phyloP scores from a whole-genome alignment of 2,113 vertebrate genomes.

The Mirza zaza region DNA sequence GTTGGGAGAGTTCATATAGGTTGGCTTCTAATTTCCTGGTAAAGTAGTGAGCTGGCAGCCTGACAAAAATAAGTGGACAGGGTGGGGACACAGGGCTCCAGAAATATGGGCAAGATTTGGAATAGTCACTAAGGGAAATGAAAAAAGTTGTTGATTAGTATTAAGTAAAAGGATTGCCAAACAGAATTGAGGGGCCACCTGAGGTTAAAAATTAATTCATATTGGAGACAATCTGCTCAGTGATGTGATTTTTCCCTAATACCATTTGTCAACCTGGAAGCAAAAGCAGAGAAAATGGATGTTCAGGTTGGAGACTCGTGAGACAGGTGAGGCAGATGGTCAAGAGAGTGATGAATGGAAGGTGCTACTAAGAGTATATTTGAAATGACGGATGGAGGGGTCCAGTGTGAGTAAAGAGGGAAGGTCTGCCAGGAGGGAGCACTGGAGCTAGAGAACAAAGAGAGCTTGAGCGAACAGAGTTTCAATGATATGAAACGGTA shows the following conservation, averaged over 20 bases:
- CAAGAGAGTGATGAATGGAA: conserved; percentile 19
- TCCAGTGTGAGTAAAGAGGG: neutral
- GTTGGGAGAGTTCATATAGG: neutral
- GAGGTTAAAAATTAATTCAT: conserved; percentile 60
- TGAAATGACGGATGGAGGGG: neutral
- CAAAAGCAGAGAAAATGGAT: conserved; percentile 45
- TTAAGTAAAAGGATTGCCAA: conserved; percentile 39
- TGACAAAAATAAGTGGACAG: neutral
- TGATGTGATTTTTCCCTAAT: conserved; percentile 20
- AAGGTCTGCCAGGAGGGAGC: neutral
- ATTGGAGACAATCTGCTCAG: neutral
- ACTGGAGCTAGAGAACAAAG: neutral
- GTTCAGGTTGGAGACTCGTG: neutral
- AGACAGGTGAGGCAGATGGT: conserved; percentile 1
- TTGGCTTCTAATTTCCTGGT: neutral
- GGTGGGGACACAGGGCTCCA: neutral
- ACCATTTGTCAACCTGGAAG: conserved; percentile 1
- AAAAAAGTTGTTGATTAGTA: conserved; percentile 22
- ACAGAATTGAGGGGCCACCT: neutral
- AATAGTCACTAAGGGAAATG: neutral
- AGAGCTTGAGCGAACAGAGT: neutral
- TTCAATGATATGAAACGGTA: neutral
- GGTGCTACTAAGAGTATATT: neutral
- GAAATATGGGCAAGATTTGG: neutral
- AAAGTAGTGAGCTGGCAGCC: neutral